Conservation (phyloP, 1,140 invertebrate species). For the Andricus grossulariae region DNA sequence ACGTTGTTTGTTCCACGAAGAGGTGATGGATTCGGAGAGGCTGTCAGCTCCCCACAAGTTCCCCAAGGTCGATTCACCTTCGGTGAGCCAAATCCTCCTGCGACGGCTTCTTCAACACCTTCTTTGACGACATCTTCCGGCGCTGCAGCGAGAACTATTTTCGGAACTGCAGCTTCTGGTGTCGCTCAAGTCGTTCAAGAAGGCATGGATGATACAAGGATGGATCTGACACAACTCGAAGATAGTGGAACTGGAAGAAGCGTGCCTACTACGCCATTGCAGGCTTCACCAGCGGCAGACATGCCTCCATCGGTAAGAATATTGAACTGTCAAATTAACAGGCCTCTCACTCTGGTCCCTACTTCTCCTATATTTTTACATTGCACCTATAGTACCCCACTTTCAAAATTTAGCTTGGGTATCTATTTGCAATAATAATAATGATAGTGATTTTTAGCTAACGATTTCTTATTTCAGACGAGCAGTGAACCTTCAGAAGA, state of each 20-base stretch:
- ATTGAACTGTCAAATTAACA: conserved; percentile 13
- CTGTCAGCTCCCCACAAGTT: conserved; percentile 91
- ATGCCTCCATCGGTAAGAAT: conserved; percentile 63
- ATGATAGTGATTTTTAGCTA: no score
- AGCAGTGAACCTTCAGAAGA: conserved; percentile 65
- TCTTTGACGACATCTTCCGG: conserved; percentile 61
- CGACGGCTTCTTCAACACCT: conserved; percentile 65
- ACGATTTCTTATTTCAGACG: conserved; percentile 53
- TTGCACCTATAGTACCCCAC: neutral
- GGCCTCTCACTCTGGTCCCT: neutral
- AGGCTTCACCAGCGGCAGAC: conserved; percentile 81
- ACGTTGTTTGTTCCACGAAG: conserved; percentile 89
- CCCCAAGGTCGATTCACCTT: conserved; percentile 86
- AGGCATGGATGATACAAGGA: conserved; percentile 86
- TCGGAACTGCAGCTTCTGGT: conserved; percentile 65
- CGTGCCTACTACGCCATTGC: conserved; percentile 84
- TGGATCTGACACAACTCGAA: conserved; percentile 84
- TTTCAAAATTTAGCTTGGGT: no score
- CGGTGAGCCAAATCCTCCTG: conserved; percentile 76
- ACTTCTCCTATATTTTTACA: neutral
- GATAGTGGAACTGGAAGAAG: conserved; percentile 81
- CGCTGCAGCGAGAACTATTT: conserved; percentile 63
- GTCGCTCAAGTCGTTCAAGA: conserved; percentile 77
- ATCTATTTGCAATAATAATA: no score
- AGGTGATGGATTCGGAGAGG: conserved; percentile 93